A percentile compares a stretch with the other conserved stretches of the same genome.
Evolutionary conservation across 2,113 vertebrate species (phyloP).

Genomic region (Mormyrus iriodes): DNA sequence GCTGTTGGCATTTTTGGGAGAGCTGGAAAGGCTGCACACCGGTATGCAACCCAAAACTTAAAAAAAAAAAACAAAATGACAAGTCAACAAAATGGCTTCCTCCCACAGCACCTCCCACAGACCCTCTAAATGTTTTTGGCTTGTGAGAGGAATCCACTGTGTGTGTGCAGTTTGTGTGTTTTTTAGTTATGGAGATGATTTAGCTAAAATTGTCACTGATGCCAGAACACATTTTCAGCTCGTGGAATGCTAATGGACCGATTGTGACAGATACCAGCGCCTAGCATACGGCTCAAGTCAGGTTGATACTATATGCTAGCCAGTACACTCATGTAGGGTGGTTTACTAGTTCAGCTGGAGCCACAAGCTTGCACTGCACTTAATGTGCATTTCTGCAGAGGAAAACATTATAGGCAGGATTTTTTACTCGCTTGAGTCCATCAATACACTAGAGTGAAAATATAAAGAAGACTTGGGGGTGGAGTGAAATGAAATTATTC

Average conservation of each 20-base stretch:
- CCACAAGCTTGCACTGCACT: background rate
- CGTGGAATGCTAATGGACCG: background rate
- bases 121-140: background rate
- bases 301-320: background rate
- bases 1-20: background rate
- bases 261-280: background rate
- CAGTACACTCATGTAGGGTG: background rate
- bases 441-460: background rate
- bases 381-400: background rate
- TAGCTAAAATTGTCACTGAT: background rate
- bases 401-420: background rate
- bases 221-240: background rate
- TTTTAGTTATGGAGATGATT: background rate
- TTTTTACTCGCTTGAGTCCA: background rate
- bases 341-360: background rate
- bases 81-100: background rate
- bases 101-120: too few species aligned
- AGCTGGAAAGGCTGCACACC: background rate
- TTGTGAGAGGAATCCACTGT: background rate
- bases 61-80: background rate
- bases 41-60: background rate
- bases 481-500: background rate
- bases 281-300: background rate
- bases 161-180: background rate
- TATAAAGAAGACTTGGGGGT: background rate